phyloP scores from a whole-genome alignment of 1,140 invertebrate genomes.

The Teleogryllus occipitalis region DNA sequence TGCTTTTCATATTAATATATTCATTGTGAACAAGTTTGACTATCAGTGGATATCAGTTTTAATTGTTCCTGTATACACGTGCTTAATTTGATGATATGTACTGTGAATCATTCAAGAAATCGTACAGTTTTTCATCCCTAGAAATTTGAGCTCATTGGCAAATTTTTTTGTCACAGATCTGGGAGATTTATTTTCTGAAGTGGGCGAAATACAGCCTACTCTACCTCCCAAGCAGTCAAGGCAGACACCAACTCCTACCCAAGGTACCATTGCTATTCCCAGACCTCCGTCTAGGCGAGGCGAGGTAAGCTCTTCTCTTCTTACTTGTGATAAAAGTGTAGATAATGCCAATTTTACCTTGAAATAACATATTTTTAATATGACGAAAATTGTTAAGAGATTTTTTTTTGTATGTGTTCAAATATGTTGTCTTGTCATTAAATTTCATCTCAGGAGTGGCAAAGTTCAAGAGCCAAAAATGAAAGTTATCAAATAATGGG shows the following conservation, averaged over 20 bases:
- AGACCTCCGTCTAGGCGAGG: constrained; percentile 37
- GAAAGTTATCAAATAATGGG: no score
- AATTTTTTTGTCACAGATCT: constrained; percentile 43
- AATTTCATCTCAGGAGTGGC: no score
- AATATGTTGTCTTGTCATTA: no score
- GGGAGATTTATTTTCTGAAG: constrained; percentile 74
- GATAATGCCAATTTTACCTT: no score
- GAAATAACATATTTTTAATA: background rate
- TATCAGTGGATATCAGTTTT: background rate
- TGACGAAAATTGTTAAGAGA: background rate
- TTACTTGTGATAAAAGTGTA: background rate
- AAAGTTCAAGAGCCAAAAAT: no score
- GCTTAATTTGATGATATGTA: background rate
- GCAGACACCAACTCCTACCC: constrained; percentile 44
- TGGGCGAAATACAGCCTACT: constrained; percentile 63
- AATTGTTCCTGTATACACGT: background rate
- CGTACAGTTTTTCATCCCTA: background rate
- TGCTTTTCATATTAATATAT: no score
- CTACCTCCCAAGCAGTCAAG: constrained; percentile 51
- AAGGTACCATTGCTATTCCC: constrained; percentile 52
- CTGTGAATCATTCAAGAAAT: background rate
- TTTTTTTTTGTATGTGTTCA: no score
- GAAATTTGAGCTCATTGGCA: no score
- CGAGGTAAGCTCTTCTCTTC: constrained; percentile 8
- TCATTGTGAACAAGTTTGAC: no score